Evolutionary conservation across 2,113 vertebrate species (phyloP), one percentile per base, ranked within the genome.

Genomic region (Ochotona curzoniae): DNA sequence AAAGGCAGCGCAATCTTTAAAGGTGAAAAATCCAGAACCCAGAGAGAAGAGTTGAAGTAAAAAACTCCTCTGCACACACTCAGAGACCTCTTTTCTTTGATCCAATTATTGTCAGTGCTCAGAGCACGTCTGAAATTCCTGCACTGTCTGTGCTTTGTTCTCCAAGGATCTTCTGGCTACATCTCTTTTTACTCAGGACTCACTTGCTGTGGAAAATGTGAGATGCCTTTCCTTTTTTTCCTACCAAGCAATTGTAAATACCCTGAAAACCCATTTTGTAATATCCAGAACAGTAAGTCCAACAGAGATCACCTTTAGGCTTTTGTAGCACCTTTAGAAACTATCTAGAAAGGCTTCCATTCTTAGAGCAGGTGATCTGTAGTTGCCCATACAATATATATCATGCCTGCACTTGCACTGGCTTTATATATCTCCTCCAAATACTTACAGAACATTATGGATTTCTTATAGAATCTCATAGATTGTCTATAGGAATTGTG

Each of bases 401-500:
- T 87, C 76, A 73, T 91, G 51, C 10, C 67, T 61, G 15, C 20
- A 11, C 73, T 63, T 61, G 15, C 20, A 11, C 73, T 63, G 8
- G 49, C 49, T 11, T 60, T 83, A 91, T 85, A 87, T 87, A 67
- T 61, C 60, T 93, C 67, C 60, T 89, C 8, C 74, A 79, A 95
- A 87, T 63, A 70, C 57, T 73, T 80, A 74, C 23, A 73, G 57
- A 83, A 54, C 93, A 66, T 7, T 76, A 91, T 93, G 23, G 93
- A 94, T 94, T 95, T 94, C 73, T 88, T 79, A 1, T 83, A 91
- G 71, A 63, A 54, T 54, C 73, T 51, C 18, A 89, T 30, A 84
- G 80, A 89, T 87, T 83, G 61, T 74, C 73, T 63, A 0, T 57
- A 57, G 32, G 90, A 51, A 89, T 44, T 84, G 35, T 63, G 67